Base-by-base conservation (phyloP, 1,140 invertebrate genomes). In the Pristionchus pacificus region DNA sequence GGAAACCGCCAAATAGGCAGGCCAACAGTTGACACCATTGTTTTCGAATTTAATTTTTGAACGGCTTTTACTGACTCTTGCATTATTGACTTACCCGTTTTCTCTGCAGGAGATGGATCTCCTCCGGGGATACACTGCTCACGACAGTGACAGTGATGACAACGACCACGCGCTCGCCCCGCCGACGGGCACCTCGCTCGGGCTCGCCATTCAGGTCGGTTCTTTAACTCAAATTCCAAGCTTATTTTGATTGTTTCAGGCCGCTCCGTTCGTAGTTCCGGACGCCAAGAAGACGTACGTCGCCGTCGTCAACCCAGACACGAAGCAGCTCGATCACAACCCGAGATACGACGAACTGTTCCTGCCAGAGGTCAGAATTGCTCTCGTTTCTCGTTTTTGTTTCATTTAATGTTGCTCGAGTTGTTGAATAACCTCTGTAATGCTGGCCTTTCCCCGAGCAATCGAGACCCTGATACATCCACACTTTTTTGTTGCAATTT, bases 331-430 rank as follows among this genome's bases (percentile, higher is more conserved):
- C 2, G 88, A 86, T 72, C 90, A 91, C 80, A 98, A 98, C 88
- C 92, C 93, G n/a, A 94, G 91, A 82, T 97, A 89, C 87, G 93
- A 98, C 69, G 92, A 97, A 85, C 85, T 98, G 2, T 98, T 90
- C 88, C 91, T 93, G n/a, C 93, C 95, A 2, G 88, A 90, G 15
- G 87, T 87, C 78, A 71, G 71, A 69, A 55, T 73, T 65, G n/a
- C n/a, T n/a, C n/a, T n/a, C n/a, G n/a, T n/a, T n/a, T n/a, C n/a
- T n/a, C n/a, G n/a, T n/a, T n/a, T n/a, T n/a, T n/a, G n/a, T n/a
- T n/a, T n/a, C n/a, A n/a, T n/a, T n/a, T n/a, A n/a, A n/a, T n/a
- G n/a, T n/a, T n/a, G n/a, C n/a, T n/a, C n/a, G n/a, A n/a, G n/a
- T n/a, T n/a, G n/a, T n/a, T n/a, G n/a, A n/a, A n/a, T n/a, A n/a